Evolutionary conservation across 2,113 vertebrate species (phyloP), one percentile per base, ranked within the genome.

Genomic region (Meles meles): DNA sequence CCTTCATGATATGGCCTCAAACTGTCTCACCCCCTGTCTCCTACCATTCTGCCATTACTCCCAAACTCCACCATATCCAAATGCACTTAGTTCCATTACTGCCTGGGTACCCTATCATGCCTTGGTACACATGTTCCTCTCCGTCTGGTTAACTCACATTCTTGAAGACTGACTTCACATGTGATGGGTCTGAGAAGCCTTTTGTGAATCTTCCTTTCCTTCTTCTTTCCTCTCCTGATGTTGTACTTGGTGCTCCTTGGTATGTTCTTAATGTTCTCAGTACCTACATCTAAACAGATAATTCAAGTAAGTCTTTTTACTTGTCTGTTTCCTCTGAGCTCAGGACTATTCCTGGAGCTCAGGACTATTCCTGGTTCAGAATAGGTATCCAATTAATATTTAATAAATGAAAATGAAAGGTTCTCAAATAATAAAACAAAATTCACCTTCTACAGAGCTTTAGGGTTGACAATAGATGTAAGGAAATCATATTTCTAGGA

Each of bases 371-470:
- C 49, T 77, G 21, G n/a, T 52, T 59, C 29, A 79, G 27, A 81
- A 92, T 37, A 82, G 14, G 12, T 57, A 57, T 57, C 7, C 57
- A 23, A 57, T 57, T 93, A 95, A 79, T 90, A 93, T 59, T 74
- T 85, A 90, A 14, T 83, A 31, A 90, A 57, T 74, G 5, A 80
- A 57, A 84, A 79, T 72, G 21, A 93, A 95, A 91, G 20, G 5
- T 80, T 84, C 47, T 86, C 52, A 74, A 85, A 49, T 72, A 95
- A 88, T 49, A 91, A 87, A 37, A 69, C 17, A 76, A 93, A 94
- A 87, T 91, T 79, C 65, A 88, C 29, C 29, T 49, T 89, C 8
- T 74, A 52, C 8, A 27, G 67, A 94, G 31, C 63, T 65, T 93
- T 80, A 63, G 81, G 42, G 31, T 92, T 94, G 55, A 49, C 52